Evolutionary conservation across 2,797 vertebrate species (phyloP).

Genomic region (Hemibagrus guttatus): DNA sequence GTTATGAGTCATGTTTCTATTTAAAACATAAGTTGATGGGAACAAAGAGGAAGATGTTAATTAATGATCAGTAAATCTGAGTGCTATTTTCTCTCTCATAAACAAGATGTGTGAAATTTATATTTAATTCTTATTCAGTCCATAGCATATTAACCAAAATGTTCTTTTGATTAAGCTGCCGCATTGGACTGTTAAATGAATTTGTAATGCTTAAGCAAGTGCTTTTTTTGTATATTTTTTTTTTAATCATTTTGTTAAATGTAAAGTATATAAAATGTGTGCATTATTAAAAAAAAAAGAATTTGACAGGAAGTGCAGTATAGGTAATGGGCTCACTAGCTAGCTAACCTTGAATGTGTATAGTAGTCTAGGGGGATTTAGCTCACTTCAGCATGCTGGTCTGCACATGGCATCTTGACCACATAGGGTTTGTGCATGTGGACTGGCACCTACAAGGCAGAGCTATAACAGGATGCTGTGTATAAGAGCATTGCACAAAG

Average conservation of each 20-base stretch:
- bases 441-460: constrained; percentile 56
- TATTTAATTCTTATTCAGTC: constrained; percentile 13
- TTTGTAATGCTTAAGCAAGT: constrained; percentile 20
- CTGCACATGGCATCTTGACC: constrained; percentile 63
- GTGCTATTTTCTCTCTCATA: constrained; percentile 14
- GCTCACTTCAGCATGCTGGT: constrained; percentile 58
- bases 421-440: constrained; percentile 59
- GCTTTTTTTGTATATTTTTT: constrained; percentile 19
- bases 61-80: constrained; percentile 30
- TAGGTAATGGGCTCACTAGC: constrained; percentile 21
- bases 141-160: constrained; percentile 25
- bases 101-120: constrained; percentile 38
- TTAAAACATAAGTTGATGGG: constrained; percentile 14
- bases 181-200: constrained; percentile 32
- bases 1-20: constrained; percentile 40
- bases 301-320: constrained; percentile 13
- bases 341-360: constrained; percentile 39
- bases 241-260: constrained; percentile 21
- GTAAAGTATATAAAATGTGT: not conserved
- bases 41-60: constrained; percentile 32
- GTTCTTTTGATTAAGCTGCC: constrained; percentile 10
- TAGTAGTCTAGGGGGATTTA: constrained; percentile 34
- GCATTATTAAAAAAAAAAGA: not conserved
- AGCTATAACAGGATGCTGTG: constrained; percentile 55
- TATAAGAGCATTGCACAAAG: constrained; percentile 62